phyloP scores from a whole-genome alignment of 2,113 vertebrate genomes.

The Datnioides undecimradiatus region DNA sequence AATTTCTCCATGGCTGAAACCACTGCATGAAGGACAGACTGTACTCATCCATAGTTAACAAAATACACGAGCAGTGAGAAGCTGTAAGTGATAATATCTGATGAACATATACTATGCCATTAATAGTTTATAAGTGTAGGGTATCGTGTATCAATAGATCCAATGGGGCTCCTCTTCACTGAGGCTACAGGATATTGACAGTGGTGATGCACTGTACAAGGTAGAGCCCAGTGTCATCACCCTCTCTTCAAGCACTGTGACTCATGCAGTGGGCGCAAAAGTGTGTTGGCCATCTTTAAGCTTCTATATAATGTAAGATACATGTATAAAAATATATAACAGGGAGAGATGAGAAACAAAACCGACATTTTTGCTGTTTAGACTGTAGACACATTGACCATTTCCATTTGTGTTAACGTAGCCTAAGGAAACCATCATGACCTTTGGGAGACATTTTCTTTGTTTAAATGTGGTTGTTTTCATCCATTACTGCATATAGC shows the following conservation, averaged over 20 bases:
- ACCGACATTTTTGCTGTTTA: constrained; percentile 25
- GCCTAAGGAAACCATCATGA: constrained; percentile 6
- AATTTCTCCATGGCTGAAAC: constrained; percentile 32
- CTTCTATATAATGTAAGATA: constrained; percentile 49
- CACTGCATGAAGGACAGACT: constrained; percentile 27
- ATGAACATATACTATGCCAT: constrained; percentile 28
- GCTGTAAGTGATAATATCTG: constrained; percentile 14
- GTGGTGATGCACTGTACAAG: constrained; percentile 63
- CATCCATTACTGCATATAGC: constrained; percentile 34
- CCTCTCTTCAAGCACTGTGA: constrained; percentile 66
- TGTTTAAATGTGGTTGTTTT: constrained; percentile 47
- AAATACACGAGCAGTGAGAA: constrained; percentile 14
- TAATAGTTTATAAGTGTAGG: constrained; percentile 53
- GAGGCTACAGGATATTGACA: constrained; percentile 50
- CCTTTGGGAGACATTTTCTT: constrained; percentile 40
- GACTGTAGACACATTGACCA: constrained; percentile 10
- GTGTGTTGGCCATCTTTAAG: constrained; percentile 67
- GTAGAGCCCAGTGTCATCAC: constrained; percentile 66
- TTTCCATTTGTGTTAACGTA: neutral
- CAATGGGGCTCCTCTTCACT: constrained; percentile 68
- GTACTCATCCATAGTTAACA: constrained; percentile 19
- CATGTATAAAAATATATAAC: constrained; percentile 56
- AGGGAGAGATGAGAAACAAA: constrained; percentile 8
- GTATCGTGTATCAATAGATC: constrained; percentile 55
- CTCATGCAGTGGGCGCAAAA: constrained; percentile 72